Conservation (phyloP, 1,140 invertebrate species). For the Sarcophaga bullata region DNA sequence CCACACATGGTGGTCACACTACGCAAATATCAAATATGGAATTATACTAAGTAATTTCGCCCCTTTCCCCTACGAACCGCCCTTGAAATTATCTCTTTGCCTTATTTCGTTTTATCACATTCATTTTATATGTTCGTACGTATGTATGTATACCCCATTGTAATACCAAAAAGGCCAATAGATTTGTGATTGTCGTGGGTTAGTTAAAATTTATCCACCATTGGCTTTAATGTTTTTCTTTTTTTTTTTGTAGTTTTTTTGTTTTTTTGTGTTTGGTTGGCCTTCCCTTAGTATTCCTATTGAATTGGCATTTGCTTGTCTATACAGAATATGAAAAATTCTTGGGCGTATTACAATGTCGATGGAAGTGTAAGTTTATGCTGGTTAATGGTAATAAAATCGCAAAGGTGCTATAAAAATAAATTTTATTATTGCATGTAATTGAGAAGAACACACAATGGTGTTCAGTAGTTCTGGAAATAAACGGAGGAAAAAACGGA, state of each 20-base stretch:
- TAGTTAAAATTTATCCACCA: background rate
- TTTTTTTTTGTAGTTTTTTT: background rate
- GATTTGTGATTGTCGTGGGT: conserved; percentile 13
- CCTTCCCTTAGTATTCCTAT: background rate
- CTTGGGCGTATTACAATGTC: background rate
- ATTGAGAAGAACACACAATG: conserved; percentile 1
- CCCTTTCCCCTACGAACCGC: too few relatives aligned
- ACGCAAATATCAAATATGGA: too few relatives aligned
- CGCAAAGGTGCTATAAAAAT: conserved; percentile 21
- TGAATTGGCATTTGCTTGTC: background rate
- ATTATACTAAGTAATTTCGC: too few relatives aligned
- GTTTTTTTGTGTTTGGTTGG: too few relatives aligned
- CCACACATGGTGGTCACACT: too few relatives aligned
- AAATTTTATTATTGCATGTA: conserved; percentile 19
- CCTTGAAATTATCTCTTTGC: too few relatives aligned
- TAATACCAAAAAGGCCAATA: background rate
- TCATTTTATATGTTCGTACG: too few relatives aligned
- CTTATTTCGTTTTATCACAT: too few relatives aligned
- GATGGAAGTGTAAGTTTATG: background rate
- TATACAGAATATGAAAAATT: background rate
- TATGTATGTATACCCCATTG: too few relatives aligned
- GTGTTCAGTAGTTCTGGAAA: background rate
- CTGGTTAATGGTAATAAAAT: background rate
- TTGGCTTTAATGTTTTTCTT: background rate
- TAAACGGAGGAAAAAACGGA: background rate